Evolutionary conservation across 2,888 invertebrate genomes (phyloP).

Genomic region (Brachyptera risi): DNA sequence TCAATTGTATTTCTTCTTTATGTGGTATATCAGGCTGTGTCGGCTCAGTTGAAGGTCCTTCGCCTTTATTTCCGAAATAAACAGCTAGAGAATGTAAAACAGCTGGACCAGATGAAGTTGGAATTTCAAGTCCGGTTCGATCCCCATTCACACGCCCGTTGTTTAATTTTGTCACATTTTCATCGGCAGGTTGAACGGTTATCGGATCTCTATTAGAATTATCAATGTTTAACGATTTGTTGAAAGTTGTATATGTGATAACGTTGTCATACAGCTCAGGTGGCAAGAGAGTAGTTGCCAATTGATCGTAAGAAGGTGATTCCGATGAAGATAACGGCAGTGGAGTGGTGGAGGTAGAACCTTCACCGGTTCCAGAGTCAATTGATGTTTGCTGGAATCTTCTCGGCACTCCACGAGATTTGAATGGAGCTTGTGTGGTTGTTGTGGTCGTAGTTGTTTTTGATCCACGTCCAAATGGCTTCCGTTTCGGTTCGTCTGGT

Average conservation of each 20-base stretch:
- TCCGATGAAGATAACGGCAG: neutral
- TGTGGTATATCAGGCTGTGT: slow-evolving; percentile 14
- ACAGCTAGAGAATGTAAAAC: slow-evolving; percentile 73
- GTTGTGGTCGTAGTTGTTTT: neutral
- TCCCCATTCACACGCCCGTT: slow-evolving; percentile 1
- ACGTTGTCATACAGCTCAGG: neutral
- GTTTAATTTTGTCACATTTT: neutral
- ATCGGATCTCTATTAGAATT: slow-evolving; percentile 14
- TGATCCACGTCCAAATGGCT: neutral
- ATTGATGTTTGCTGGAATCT: no score
- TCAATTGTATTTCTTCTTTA: slow-evolving; percentile 36
- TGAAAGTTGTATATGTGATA: neutral
- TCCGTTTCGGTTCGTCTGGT: neutral
- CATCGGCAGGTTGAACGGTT: neutral
- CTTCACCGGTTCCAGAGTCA: no score
- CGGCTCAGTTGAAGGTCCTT: slow-evolving; percentile 37
- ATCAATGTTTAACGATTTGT: slow-evolving; percentile 5
- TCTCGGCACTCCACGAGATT: neutral
- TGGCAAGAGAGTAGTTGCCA: neutral
- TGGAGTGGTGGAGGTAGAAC: neutral
- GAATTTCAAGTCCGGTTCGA: slow-evolving; percentile 61
- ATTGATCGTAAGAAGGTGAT: neutral
- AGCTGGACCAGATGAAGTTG: slow-evolving; percentile 71
- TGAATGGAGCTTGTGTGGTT: no score
- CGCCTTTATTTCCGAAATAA: slow-evolving; percentile 71